These are phyloP conservation scores for Cosmopolites sordidus DNA, from an alignment of 2,888 invertebrate species.

Conservation along the genomic window DNA sequence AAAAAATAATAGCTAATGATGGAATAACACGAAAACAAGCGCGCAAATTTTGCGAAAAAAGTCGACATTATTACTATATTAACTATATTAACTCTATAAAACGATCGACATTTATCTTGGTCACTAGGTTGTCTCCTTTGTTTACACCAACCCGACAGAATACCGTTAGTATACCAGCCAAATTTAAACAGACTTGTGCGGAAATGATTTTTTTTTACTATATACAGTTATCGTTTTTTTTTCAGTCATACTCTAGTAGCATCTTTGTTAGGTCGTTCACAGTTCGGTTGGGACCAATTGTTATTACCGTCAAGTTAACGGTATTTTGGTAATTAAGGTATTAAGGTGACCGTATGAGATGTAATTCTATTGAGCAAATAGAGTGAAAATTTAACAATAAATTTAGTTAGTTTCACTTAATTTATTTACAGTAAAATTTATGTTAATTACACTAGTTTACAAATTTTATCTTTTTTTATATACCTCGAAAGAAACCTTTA, in stretches of 20 bases:
- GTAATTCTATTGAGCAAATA: no score
- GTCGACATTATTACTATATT: no score
- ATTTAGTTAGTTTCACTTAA: no score
- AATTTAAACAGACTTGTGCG: neutral
- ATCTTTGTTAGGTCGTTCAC: neutral
- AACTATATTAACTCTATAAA: neutral
- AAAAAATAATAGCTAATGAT: no score
- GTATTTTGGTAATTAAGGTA: neutral
- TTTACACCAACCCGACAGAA: slow-evolving; percentile 1
- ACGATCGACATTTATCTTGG: slow-evolving; percentile 1
- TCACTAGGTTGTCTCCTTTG: slow-evolving; percentile 1
- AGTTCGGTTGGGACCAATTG: slow-evolving; percentile 1
- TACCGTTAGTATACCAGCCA: neutral
- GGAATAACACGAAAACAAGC: no score
- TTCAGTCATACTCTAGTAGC: slow-evolving; percentile 1
- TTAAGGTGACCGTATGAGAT: no score
- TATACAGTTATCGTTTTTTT: neutral
- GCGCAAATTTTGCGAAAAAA: no score
- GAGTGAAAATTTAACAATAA: no score
- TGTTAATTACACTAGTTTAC: no score
- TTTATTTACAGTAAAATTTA: no score
- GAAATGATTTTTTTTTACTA: neutral
- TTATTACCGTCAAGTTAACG: neutral
- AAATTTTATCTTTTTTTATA: no score
- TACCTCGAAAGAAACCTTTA: no score